These are phyloP conservation scores for Chymomyza amoena DNA, from an alignment of 2,888 invertebrate genomes.

Conservation along the genomic window DNA sequence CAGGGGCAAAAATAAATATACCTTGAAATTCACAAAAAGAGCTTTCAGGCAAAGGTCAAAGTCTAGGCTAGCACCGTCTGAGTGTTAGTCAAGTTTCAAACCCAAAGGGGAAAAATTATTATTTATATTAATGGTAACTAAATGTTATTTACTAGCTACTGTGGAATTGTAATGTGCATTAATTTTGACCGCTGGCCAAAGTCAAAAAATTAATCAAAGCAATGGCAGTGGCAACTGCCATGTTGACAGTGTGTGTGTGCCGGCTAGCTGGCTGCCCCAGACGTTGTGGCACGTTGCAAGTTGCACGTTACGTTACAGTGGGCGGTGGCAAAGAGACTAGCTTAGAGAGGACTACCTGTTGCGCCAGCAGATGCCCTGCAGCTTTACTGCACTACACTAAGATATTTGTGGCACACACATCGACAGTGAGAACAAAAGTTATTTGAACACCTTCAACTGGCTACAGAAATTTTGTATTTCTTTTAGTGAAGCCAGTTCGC, in stretches of 20 bases:
- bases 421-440: background rate
- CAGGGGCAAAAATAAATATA: constrained; percentile 40
- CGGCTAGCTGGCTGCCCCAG: constrained; percentile 2
- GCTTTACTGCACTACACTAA: constrained; percentile 6
- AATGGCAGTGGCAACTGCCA: background rate
- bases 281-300: background rate
- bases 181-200: background rate
- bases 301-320: background rate
- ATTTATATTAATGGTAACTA: background rate
- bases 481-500: too few relatives aligned
- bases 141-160: background rate
- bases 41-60: constrained; percentile 25
- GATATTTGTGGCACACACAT: constrained; percentile 29
- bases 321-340: constrained; percentile 18
- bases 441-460: too few relatives aligned
- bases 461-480: too few relatives aligned
- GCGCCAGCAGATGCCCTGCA: constrained; percentile 33
- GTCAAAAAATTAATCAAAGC: constrained; percentile 1
- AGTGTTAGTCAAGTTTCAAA: constrained; percentile 42
- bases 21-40: constrained; percentile 29
- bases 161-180: background rate
- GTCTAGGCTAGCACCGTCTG: background rate
- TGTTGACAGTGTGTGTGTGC: background rate
- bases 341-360: background rate
- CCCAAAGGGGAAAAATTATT: constrained; percentile 12